Conservation (phyloP, 2,888 invertebrate genomes). For the Hyposoter dolosus region DNA sequence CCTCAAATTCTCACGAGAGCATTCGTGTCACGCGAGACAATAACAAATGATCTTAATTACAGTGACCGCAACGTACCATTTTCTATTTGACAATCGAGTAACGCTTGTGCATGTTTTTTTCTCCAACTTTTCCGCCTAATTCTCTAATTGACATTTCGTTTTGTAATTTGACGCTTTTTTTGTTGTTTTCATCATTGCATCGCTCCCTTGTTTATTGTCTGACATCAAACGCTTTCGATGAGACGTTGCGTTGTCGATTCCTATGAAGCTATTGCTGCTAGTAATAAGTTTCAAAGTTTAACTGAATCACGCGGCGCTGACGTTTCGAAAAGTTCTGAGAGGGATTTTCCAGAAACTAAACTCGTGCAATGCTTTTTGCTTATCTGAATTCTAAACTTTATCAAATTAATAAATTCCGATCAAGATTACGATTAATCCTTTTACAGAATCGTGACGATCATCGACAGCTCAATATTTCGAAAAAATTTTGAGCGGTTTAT, state of each 20-base stretch:
- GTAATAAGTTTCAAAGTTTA: neutral
- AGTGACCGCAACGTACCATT: conserved; percentile 62
- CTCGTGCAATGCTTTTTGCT: neutral
- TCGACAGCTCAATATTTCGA: neutral
- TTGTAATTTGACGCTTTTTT: conserved; percentile 7
- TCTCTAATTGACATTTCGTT: conserved; percentile 34
- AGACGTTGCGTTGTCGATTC: neutral
- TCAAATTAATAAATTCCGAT: neutral
- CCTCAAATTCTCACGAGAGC: conserved; percentile 63
- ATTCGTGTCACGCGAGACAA: conserved; percentile 66
- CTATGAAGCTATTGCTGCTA: neutral
- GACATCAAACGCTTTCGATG: neutral
- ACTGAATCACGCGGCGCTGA: neutral
- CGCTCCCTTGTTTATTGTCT: neutral
- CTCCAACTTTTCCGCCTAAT: conserved; percentile 19
- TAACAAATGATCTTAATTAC: conserved; percentile 70
- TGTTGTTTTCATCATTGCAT: neutral
- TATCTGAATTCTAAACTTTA: neutral
- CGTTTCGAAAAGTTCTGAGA: neutral
- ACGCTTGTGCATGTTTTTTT: conserved; percentile 31
- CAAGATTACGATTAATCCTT: neutral
- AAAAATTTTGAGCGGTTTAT: neutral
- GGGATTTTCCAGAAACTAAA: neutral
- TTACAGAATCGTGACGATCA: neutral
- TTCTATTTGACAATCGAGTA: conserved; percentile 66